Percentiles rank a stretch among this genome's conserved stretches.
Conservation (phyloP, 2,113 vertebrate species). For the Theristicus caerulescens region DNA sequence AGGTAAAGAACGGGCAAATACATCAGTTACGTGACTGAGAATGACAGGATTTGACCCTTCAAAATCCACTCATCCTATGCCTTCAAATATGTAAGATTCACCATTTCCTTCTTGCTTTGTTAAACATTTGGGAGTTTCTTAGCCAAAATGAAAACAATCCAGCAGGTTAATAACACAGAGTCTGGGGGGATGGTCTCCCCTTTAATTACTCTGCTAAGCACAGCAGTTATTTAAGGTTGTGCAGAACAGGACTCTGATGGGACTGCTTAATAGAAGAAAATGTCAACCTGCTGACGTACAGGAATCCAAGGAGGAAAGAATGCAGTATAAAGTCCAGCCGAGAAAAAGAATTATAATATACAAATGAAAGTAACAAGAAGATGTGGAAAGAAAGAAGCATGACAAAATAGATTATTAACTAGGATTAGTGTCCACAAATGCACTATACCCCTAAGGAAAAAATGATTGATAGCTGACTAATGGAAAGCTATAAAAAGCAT, state of each 20-base stretch:
- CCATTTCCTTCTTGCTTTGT: neutral
- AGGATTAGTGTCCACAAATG: neutral
- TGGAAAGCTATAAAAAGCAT: neutral
- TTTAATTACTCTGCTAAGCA: neutral
- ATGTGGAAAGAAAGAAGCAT: neutral
- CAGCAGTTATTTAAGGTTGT: neutral
- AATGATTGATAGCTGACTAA: neutral
- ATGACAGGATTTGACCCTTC: neutral
- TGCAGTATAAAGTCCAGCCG: neutral
- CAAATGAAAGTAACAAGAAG: neutral
- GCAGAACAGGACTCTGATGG: neutral
- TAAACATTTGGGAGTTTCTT: neutral
- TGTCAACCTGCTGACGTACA: neutral
- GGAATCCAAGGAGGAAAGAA: neutral
- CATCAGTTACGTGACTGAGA: neutral
- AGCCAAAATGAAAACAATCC: neutral
- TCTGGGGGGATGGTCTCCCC: neutral
- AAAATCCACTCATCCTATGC: neutral
- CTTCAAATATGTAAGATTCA: neutral
- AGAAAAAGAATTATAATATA: neutral
- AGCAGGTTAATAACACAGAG: neutral
- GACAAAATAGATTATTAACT: neutral
- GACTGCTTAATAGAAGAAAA: neutral
- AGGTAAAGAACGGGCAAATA: neutral
- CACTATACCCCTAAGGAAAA: neutral